Conservation (phyloP, 2,888 invertebrate species). For the Agelastica alni region DNA sequence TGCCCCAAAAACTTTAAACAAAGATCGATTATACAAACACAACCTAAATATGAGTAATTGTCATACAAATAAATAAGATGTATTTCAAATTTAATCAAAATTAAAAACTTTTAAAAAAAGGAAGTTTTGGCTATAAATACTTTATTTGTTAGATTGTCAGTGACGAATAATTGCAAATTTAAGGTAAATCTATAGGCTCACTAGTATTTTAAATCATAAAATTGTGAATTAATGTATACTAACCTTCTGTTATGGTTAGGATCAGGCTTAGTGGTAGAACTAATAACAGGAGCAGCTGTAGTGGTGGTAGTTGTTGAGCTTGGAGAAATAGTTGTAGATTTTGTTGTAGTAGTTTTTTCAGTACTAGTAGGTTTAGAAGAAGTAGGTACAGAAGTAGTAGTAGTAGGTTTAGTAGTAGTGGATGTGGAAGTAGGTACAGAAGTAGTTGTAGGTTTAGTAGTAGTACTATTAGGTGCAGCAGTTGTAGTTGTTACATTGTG, state of each 20-base stretch:
- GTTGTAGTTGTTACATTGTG: background rate
- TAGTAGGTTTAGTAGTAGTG: constrained; percentile 31
- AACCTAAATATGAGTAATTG: no score
- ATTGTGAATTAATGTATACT: constrained; percentile 2
- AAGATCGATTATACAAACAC: no score
- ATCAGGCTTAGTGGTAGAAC: constrained; percentile 44
- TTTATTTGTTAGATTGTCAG: background rate
- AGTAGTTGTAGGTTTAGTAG: background rate
- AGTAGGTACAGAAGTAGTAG: constrained; percentile 30
- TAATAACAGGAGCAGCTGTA: constrained; percentile 21
- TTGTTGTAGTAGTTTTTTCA: constrained; percentile 31
- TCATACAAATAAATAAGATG: background rate
- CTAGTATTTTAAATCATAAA: background rate
- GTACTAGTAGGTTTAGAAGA: constrained; percentile 28
- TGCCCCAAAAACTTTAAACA: no score
- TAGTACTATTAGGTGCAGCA: background rate
- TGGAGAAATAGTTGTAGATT: constrained; percentile 25
- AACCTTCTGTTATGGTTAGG: constrained; percentile 48
- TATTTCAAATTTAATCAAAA: background rate
- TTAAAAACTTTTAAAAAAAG: background rate
- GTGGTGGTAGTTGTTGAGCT: constrained; percentile 33
- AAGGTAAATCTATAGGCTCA: background rate
- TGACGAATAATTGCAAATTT: background rate
- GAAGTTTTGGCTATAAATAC: background rate
- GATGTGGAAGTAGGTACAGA: constrained; percentile 23